These are phyloP conservation scores for Orthosia gracilis DNA, from an alignment of 2,888 invertebrate genomes.

Conservation along the genomic window DNA sequence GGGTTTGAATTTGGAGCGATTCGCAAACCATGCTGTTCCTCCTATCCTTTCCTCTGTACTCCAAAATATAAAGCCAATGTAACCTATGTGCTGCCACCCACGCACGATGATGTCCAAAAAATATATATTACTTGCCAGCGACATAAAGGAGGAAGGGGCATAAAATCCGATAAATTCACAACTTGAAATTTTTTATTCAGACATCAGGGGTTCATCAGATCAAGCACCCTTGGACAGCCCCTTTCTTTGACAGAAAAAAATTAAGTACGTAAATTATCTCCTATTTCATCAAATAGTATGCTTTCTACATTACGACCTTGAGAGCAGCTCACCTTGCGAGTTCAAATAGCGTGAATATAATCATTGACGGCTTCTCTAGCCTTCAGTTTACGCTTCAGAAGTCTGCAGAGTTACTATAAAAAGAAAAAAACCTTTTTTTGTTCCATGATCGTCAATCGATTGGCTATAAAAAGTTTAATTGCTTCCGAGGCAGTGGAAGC, in stretches of 20 bases:
- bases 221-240: not conserved
- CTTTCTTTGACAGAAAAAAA: no score
- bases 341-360: constrained; percentile 48
- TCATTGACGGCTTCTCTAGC: constrained; percentile 24
- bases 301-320: constrained; percentile 16
- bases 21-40: no score
- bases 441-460: not conserved
- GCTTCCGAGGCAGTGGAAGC: not conserved
- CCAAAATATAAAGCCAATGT: no score
- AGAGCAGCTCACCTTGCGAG: constrained; percentile 34
- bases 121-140: no score
- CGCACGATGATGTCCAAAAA: no score
- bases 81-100: no score
- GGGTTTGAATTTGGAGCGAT: no score
- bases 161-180: no score
- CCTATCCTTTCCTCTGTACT: no score
- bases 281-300: not conserved
- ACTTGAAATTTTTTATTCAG: no score
- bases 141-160: no score
- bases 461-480: constrained; percentile 16
- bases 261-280: not conserved
- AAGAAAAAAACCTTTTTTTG: not conserved
- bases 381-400: constrained; percentile 54
- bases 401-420: not conserved
- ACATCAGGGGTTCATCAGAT: no score